Evolutionary conservation across 1,140 invertebrate genomes (phyloP).

Genomic region (Brachionus paranguensis): DNA sequence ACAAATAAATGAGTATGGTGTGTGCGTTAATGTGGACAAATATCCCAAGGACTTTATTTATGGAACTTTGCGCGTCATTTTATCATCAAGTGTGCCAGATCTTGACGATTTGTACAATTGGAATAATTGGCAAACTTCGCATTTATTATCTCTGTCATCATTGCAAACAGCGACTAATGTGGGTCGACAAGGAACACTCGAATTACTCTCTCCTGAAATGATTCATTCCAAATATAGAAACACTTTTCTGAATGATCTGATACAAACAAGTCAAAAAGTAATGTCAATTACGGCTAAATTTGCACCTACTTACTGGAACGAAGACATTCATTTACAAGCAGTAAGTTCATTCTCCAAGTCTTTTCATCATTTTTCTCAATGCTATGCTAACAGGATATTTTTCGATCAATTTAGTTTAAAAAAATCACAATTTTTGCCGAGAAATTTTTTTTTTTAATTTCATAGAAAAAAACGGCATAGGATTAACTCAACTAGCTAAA

Average conservation of each 20-base stretch:
- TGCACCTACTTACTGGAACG: not conserved
- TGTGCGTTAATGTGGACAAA: not conserved
- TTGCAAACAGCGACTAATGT: slow-evolving; percentile 12
- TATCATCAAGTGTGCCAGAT: not conserved
- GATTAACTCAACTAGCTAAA: too few species aligned
- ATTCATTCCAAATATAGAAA: not conserved
- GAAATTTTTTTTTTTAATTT: too few species aligned
- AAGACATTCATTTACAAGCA: not conserved
- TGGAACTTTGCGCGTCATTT: not conserved
- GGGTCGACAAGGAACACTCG: not conserved
- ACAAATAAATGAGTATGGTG: not conserved
- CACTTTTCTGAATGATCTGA: not conserved
- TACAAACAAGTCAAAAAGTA: not conserved
- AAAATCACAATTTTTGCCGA: too few species aligned
- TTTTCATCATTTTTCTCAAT: not conserved
- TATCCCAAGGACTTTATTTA: not conserved
- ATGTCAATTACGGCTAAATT: slow-evolving; percentile 13
- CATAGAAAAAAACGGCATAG: too few species aligned
- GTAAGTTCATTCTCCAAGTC: not conserved
- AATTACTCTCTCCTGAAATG: not conserved
- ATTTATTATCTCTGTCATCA: not conserved
- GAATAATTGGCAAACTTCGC: not conserved
- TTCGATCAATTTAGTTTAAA: too few species aligned
- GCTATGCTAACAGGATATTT: not conserved
- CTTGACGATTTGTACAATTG: not conserved